Percentiles rank a stretch among this genome's conserved stretches.
phyloP scores from a whole-genome alignment of 1,140 invertebrate genomes.

The Drosophila sp. region DNA sequence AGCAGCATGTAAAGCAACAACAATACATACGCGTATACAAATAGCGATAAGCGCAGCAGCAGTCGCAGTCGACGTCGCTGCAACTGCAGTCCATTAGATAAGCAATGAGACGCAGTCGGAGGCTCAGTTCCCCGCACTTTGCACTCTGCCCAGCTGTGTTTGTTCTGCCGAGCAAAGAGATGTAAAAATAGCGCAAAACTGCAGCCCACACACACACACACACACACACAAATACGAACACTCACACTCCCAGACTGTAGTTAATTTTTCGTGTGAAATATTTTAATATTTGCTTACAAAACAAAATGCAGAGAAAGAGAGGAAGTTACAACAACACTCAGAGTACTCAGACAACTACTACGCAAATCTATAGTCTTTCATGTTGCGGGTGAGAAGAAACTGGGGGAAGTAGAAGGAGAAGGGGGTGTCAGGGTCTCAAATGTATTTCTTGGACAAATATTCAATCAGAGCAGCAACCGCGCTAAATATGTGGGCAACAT shows the following conservation, averaged over 20 bases:
- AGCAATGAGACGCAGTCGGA: slow-evolving; percentile 60
- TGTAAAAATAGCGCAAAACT: slow-evolving; percentile 60
- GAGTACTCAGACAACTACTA: slow-evolving; percentile 6
- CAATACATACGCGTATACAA: slow-evolving; percentile 30
- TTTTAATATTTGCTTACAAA: slow-evolving; percentile 73
- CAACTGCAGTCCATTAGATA: slow-evolving; percentile 69
- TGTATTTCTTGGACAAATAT: slow-evolving; percentile 53
- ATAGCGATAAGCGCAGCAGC: slow-evolving; percentile 53
- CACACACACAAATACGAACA: not conserved
- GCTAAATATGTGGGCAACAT: slow-evolving; percentile 49
- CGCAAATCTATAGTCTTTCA: slow-evolving; percentile 22
- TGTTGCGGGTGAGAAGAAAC: slow-evolving; percentile 9
- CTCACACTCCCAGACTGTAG: not conserved
- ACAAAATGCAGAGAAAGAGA: slow-evolving; percentile 31
- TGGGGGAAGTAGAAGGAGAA: not conserved
- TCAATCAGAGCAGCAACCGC: slow-evolving; percentile 51
- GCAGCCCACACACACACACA: slow-evolving; percentile 24
- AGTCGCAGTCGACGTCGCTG: slow-evolving; percentile 22
- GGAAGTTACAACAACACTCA: slow-evolving; percentile 4
- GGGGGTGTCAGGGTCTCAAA: not conserved
- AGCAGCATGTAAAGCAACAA: slow-evolving; percentile 25
- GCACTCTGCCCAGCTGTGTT: slow-evolving; percentile 63
- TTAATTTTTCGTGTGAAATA: slow-evolving; percentile 69
- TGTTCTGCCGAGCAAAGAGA: slow-evolving; percentile 37
- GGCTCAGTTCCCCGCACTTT: slow-evolving; percentile 26